Evolutionary conservation across 2,888 invertebrate species (phyloP), one percentile per base, ranked within the genome.

Genomic region (Cremastobaeus sp.): DNA sequence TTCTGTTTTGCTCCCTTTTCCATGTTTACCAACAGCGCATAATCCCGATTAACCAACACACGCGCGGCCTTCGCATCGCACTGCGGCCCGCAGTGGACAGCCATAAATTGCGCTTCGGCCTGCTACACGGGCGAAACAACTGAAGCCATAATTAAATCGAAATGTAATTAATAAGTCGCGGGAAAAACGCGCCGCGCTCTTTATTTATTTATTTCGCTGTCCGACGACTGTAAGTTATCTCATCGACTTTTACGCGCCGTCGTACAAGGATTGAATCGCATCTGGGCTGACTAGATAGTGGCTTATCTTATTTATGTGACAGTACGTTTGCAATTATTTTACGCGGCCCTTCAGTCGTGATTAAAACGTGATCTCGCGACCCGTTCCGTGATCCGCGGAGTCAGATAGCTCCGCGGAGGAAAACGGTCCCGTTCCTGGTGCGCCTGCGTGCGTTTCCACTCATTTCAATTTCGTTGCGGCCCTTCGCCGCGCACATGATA

Each of bases 231-330:
- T 71, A 71, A 68, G 62, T 57, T 57, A 68, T 55, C 43, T 21
- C 68, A 68, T 68, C 62, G 71, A 59, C 75, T 75, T 68, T 57
- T 64, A 71, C 48, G 59, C 37, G 35, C 50, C 32, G 45, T 35
- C 45, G 55, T 57, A 55, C 66, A 62, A 35, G 74, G 37, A 57
- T 55, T 45, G 66, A 71, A 70, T 66, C 57, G 62, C 62, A 66
- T 70, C 57, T 57, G 50, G 65, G 25, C 43, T 47, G 70, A 65
- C 69, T 60, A 69, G 60, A 65, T 65, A 60, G 54, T 55, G 55
- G 28, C 70, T 74, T 74, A 74, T 74, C 70, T 70, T 66, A 74
- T 74, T 74, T 74, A 74, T 66, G 60, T 60, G 72, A 73, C 66
- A 43, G 50, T 17, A 50, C 32, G 50, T 57, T 66, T 50, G 70